These are phyloP conservation scores for Graptemys geographica DNA, from an alignment of 2,797 vertebrate species.

Conservation along the genomic window DNA sequence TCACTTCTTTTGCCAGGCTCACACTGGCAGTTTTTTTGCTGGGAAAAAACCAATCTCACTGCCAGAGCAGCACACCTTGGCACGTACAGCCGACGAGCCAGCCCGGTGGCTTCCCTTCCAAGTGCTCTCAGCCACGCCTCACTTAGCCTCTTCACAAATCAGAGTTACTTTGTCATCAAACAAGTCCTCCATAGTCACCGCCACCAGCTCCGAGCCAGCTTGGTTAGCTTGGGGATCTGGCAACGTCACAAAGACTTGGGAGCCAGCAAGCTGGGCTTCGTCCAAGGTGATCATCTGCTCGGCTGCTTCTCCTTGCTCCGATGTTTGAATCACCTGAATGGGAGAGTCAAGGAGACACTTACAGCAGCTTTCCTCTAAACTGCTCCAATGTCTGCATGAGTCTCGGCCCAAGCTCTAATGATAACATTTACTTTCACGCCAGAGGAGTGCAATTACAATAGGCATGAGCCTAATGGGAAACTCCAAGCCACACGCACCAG, in stretches of 20 bases:
- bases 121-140: neutral
- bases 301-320: constrained; percentile 39
- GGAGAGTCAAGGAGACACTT: constrained; percentile 35
- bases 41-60: neutral
- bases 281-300: constrained; percentile 80
- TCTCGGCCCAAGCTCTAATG: constrained; percentile 25
- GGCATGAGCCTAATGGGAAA: constrained; percentile 62
- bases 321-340: constrained; percentile 80
- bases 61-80: rapidly evolving
- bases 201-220: constrained; percentile 82
- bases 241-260: constrained; percentile 86
- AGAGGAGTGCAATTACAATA: constrained; percentile 67
- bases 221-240: constrained; percentile 75
- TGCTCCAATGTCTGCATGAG: neutral
- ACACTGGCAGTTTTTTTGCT: neutral
- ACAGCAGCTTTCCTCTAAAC: neutral
- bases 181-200: constrained; percentile 88
- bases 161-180: constrained; percentile 87
- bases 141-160: constrained; percentile 85
- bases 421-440: constrained; percentile 56
- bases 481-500: constrained; percentile 34
- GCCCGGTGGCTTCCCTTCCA: rapidly evolving
- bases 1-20: neutral
- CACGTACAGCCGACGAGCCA: neutral
- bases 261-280: constrained; percentile 77